Evolutionary conservation across 2,113 vertebrate species (phyloP).

Genomic region (Takifugu bimaculatus): DNA sequence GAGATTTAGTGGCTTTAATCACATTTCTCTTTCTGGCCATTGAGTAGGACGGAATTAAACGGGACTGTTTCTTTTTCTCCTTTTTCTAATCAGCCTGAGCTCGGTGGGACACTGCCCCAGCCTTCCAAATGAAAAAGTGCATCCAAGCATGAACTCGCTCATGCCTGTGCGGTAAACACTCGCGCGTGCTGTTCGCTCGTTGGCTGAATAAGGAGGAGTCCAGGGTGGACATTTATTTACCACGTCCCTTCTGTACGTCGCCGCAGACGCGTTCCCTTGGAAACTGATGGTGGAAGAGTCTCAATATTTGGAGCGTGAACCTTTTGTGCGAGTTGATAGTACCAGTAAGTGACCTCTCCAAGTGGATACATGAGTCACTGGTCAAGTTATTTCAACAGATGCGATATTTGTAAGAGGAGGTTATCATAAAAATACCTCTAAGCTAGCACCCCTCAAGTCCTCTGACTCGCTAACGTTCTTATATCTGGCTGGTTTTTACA

Average conservation of each 20-base stretch:
- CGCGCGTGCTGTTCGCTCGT: conserved; percentile 28
- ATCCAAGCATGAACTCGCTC: conserved; percentile 65
- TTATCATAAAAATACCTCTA: too few relatives aligned
- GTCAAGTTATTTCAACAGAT: too few relatives aligned
- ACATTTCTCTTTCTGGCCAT: conserved; percentile 73
- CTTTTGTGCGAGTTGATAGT: conserved; percentile 49
- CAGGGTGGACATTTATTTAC: conserved; percentile 56
- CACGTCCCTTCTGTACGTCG: conserved; percentile 58
- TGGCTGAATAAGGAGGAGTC: conserved; percentile 26
- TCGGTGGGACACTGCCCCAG: conserved; percentile 65
- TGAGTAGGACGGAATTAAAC: conserved; percentile 75
- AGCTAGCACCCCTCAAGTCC: too few relatives aligned
- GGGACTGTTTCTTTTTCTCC: conserved; percentile 59
- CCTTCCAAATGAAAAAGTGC: conserved; percentile 75
- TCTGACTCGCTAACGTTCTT: too few relatives aligned
- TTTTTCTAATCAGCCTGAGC: conserved; percentile 70
- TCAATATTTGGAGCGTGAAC: conserved; percentile 54
- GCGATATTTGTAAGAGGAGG: too few relatives aligned
- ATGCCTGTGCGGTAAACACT: conserved; percentile 68
- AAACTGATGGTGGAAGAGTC: conserved; percentile 52
- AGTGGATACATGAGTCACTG: too few relatives aligned
- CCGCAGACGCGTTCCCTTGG: conserved; percentile 55
- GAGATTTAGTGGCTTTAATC: conserved; percentile 75
- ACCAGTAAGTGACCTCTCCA: too few relatives aligned
- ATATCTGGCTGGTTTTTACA: too few relatives aligned